Conservation (phyloP, 2,888 invertebrate genomes). For the Harpalus rubripes region DNA sequence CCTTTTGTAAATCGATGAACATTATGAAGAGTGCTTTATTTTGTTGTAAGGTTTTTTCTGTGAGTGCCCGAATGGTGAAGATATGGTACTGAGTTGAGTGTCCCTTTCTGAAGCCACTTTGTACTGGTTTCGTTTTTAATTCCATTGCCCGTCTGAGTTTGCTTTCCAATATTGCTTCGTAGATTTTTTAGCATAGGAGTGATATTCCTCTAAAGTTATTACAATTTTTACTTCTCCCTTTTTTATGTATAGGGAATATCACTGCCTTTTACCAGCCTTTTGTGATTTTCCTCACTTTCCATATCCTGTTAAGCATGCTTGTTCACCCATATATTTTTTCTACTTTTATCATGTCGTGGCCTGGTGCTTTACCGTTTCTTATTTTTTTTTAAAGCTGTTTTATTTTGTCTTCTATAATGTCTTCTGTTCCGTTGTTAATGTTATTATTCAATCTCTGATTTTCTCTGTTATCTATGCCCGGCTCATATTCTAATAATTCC, state of each 20-base stretch:
- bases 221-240: no score
- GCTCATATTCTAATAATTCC: background rate
- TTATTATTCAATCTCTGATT: background rate
- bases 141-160: background rate
- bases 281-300: background rate
- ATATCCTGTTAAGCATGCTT: background rate
- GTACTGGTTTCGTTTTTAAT: background rate
- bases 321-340: background rate
- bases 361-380: background rate
- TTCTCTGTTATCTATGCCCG: background rate
- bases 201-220: no score
- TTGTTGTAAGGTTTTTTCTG: background rate
- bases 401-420: background rate
- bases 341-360: background rate
- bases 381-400: background rate
- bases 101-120: background rate
- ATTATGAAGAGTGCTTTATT: background rate
- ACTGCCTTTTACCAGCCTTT: background rate
- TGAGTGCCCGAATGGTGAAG: background rate
- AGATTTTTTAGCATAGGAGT: background rate
- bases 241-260: constrained; percentile 7
- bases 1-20: constrained; percentile 68
- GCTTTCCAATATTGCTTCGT: constrained; percentile 32
- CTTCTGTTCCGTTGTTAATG: background rate
- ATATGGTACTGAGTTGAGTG: background rate